A percentile compares a stretch with the other conserved stretches of the same genome.
These are phyloP conservation scores for Enoplosus armatus DNA, from an alignment of 2,797 vertebrate genomes.

Conservation along the genomic window DNA sequence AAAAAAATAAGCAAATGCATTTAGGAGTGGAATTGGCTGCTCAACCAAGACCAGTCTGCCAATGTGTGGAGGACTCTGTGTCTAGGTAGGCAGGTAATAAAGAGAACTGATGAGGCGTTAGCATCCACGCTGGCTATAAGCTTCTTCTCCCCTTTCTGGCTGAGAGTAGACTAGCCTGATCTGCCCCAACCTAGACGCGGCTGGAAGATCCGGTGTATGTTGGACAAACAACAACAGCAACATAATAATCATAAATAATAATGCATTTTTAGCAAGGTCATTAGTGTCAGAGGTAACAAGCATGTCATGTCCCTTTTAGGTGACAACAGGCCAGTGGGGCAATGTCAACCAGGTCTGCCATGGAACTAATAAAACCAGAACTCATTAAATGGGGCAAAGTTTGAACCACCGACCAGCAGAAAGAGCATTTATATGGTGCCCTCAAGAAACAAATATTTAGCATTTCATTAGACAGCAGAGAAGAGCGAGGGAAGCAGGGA, in stretches of 20 bases:
- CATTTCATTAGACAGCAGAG: conserved; percentile 70
- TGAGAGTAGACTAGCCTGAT: conserved; percentile 41
- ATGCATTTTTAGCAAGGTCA: conserved; percentile 30
- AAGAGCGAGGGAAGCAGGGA: conserved; percentile 27
- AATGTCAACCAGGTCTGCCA: conserved; percentile 33
- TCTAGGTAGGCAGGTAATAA: conserved; percentile 80
- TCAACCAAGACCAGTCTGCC: conserved; percentile 72
- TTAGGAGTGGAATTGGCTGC: conserved; percentile 73
- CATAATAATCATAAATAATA: conserved; percentile 2
- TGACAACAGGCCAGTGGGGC: conserved; percentile 27
- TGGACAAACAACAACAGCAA: conserved; percentile 1
- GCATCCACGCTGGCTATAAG: conserved; percentile 57
- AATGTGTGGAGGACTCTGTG: conserved; percentile 55
- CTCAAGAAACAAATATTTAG: conserved; percentile 76
- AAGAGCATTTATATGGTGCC: conserved; percentile 59
- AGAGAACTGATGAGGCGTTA: conserved; percentile 80
- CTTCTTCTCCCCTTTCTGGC: conserved; percentile 54
- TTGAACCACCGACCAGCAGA: conserved; percentile 46
- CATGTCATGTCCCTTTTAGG: conserved; percentile 12
- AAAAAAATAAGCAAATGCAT: conserved; percentile 69
- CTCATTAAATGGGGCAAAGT: conserved; percentile 47
- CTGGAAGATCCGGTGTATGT: neutral
- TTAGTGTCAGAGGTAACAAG: conserved; percentile 27
- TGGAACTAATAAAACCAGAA: conserved; percentile 43
- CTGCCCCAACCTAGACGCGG: neutral